Conservation (phyloP, 2,888 invertebrate species). For the Saturnia pavonia region DNA sequence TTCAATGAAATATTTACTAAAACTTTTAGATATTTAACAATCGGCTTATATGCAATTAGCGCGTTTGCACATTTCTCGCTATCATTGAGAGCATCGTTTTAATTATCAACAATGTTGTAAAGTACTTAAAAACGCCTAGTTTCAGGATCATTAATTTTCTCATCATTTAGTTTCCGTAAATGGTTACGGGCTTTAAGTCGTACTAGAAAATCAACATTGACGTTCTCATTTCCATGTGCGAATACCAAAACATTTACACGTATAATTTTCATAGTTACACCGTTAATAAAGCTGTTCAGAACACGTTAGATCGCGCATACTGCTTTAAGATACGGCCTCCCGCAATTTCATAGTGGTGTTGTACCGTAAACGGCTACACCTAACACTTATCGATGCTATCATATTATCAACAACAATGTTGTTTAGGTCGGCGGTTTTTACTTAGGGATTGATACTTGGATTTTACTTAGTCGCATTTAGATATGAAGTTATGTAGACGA, state of each 20-base stretch:
- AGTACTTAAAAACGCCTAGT: background rate
- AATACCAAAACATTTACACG: constrained; percentile 45
- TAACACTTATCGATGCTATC: constrained; percentile 6
- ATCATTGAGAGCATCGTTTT: background rate
- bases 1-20: too few species aligned
- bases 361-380: constrained; percentile 15
- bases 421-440: background rate
- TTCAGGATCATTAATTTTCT: background rate
- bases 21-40: too few species aligned
- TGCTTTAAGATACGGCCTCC: constrained; percentile 15
- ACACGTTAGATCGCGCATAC: constrained; percentile 27
- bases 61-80: background rate
- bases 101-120: background rate
- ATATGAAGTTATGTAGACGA: background rate
- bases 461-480: background rate
- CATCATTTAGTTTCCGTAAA: too few species aligned
- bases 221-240: constrained; percentile 2
- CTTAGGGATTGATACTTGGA: background rate
- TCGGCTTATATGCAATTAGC: too few species aligned
- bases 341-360: constrained; percentile 2
- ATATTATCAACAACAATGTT: constrained; percentile 5
- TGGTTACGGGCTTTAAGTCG: background rate
- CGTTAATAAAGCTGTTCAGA: constrained; percentile 23
- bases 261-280: constrained; percentile 37
- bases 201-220: background rate